Evolutionary conservation across 2,888 invertebrate species (phyloP), one percentile per base, ranked within the genome.

Genomic region (Dryomyza anilis): DNA sequence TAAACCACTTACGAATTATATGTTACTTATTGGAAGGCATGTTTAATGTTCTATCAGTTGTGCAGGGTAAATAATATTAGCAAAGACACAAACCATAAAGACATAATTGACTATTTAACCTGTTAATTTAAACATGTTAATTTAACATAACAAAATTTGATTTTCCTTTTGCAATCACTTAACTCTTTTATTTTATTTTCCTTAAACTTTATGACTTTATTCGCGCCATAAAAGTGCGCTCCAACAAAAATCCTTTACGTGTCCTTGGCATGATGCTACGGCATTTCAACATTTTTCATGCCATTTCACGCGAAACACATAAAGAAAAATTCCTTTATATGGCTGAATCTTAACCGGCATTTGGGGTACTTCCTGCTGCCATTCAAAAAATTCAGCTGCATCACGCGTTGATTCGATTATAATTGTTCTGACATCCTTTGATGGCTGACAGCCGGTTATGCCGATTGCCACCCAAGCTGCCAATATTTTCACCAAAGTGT

Each of bases 381-480:
- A 52, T 52, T 52, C 29, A n/a, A n/a, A 23, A 27, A 55, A 36
- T 55, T 21, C 55, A 14, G 55, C 55, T 55, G 36, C 36, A 21
- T 36, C 36, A 36, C 36, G 33, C 21, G 19, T 21, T 55, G 36
- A 36, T 36, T 36, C 23, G 36, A 33, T 36, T 55, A 33, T 33
- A 55, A 55, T 33, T 55, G 36, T 23, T 55, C 36, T 36, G 55
- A 55, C 36, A 55, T 12, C 12, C 39, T 55, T 36, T 55, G 36
- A 55, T 23, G 55, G 21, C 33, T 23, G 55, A 14, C 27, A 43
- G 27, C 25, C 6, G n/a, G 50, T 27, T n/a, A 5, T 10, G 23
- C 16, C 6, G 12, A 48, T 21, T 23, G 48, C 23, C 21, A 25
- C 14, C 12, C n/a, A n/a, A n/a, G n/a, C n/a, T n/a, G n/a, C n/a